These are phyloP conservation scores for Aquatica leii DNA, from an alignment of 2,888 invertebrate species.

Conservation along the genomic window DNA sequence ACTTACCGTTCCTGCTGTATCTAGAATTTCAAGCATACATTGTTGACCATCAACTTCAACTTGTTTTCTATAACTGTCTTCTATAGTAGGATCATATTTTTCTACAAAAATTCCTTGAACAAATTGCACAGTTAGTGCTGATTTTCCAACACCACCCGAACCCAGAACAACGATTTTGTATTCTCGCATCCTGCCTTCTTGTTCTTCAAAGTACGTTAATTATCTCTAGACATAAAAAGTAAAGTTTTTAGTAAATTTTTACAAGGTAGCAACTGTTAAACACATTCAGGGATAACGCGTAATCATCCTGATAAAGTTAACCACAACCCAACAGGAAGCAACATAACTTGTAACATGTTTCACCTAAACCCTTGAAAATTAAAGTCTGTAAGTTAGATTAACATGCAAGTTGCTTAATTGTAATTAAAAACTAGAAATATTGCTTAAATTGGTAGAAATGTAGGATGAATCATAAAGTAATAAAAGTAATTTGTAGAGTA, in stretches of 20 bases:
- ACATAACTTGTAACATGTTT: conserved; percentile 21
- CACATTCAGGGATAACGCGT: conserved; percentile 17
- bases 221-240: conserved; percentile 22
- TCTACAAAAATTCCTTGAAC: conserved; percentile 99
- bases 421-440: conserved; percentile 25
- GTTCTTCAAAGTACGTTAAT: conserved; percentile 19
- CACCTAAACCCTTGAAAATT: too few species aligned
- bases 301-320: conserved; percentile 41
- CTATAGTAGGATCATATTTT: conserved; percentile 99
- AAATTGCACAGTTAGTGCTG: conserved; percentile 96
- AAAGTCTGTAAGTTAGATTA: conserved; percentile 23
- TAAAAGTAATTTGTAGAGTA: conserved; percentile 21
- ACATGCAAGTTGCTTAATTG: conserved; percentile 30
- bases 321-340: conserved; percentile 53
- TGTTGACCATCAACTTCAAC: conserved; percentile 99
- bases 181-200: conserved; percentile 85
- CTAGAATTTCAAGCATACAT: conserved; percentile 99
- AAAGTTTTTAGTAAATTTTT: neutral
- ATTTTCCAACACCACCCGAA: conserved; percentile 99
- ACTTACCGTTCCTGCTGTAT: conserved; percentile 97
- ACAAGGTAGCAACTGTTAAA: too few species aligned
- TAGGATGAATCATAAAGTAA: conserved; percentile 30
- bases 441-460: conserved; percentile 19
- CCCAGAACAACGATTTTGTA: conserved; percentile 99
- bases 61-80: conserved; percentile 99